phyloP scores from a whole-genome alignment of 2,888 invertebrate genomes.

The Tupiocoris notatus region DNA sequence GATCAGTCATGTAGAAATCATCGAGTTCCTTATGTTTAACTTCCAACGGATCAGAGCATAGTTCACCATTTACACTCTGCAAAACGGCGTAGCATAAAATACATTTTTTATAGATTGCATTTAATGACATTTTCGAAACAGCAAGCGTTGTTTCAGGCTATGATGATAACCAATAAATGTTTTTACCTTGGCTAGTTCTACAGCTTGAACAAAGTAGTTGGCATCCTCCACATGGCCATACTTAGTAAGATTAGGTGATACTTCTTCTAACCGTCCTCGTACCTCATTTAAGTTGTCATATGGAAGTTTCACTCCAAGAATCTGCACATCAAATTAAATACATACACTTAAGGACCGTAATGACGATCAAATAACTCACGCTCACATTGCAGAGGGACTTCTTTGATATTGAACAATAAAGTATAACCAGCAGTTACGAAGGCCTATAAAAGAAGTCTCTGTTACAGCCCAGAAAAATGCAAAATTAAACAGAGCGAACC shows the following conservation, averaged over 20 bases:
- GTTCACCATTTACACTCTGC: slow-evolving; percentile 54
- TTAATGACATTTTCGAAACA: not conserved
- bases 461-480: not conserved
- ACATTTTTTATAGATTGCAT: not conserved
- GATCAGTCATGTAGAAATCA: slow-evolving; percentile 93
- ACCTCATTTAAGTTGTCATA: slow-evolving; percentile 86
- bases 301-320: slow-evolving; percentile 68
- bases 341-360: slow-evolving; percentile 20
- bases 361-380: no score
- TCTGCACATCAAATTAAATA: slow-evolving; percentile 53
- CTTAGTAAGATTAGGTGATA: slow-evolving; percentile 84
- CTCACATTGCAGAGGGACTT: no score
- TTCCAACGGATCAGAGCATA: slow-evolving; percentile 60
- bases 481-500: slow-evolving; percentile 56
- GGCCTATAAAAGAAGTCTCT: not conserved
- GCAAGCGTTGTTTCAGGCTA: not conserved
- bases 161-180: not conserved
- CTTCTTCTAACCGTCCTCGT: slow-evolving; percentile 73
- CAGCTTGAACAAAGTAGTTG: slow-evolving; percentile 77
- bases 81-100: no score
- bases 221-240: slow-evolving; percentile 82
- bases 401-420: no score
- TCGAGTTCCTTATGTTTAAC: slow-evolving; percentile 74
- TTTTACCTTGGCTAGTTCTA: slow-evolving; percentile 66
- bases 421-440: no score